Evolutionary conservation across 2,113 vertebrate species (phyloP).

Genomic region (Irena cyanogastra): DNA sequence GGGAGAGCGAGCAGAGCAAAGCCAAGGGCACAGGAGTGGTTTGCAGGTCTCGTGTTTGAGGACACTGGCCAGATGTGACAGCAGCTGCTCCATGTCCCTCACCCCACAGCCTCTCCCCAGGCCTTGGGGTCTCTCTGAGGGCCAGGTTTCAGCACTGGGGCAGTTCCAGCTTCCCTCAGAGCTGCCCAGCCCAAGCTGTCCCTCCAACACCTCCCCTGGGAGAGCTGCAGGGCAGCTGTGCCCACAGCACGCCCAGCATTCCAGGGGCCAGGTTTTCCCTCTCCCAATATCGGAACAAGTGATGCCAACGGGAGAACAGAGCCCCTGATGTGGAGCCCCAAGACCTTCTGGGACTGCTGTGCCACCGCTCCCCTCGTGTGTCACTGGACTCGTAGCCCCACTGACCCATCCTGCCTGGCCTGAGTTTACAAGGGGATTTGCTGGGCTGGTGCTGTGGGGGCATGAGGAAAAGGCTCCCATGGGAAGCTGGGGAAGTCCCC

Average conservation of each 20-base stretch:
- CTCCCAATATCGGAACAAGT: accelerated
- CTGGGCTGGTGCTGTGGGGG: background rate
- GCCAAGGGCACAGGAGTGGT: accelerated
- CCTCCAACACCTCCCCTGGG: background rate
- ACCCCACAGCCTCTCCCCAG: background rate
- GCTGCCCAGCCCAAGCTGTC: background rate
- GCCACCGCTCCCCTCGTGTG: background rate
- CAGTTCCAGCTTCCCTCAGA: background rate
- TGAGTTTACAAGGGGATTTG: background rate
- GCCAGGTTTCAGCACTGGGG: background rate
- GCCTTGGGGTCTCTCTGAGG: background rate
- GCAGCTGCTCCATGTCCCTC: background rate
- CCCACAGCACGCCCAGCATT: background rate
- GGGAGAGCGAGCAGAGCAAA: background rate
- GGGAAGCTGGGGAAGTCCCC: background rate
- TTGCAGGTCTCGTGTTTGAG: background rate
- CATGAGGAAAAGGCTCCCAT: background rate
- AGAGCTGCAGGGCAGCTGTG: background rate
- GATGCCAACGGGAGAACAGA: background rate
- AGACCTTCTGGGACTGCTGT: accelerated
- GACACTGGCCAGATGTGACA: background rate
- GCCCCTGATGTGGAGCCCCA: too few species aligned
- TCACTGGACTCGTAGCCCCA: background rate
- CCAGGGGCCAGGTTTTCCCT: background rate
- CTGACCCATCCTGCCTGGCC: background rate